phyloP scores from a whole-genome alignment of 1,140 invertebrate genomes.

The Drosophila equinoxialis region DNA sequence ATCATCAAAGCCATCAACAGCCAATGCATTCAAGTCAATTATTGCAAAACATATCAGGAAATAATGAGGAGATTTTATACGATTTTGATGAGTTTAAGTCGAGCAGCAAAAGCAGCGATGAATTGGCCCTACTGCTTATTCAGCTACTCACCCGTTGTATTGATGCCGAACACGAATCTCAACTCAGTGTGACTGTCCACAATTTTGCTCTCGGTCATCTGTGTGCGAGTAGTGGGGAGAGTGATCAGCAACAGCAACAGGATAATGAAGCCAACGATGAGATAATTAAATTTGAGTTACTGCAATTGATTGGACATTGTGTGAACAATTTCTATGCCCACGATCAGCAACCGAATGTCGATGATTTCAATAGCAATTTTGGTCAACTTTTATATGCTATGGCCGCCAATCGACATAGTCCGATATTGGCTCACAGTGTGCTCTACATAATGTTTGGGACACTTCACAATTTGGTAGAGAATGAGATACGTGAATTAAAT shows the following conservation, averaged over 20 bases:
- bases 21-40: constrained; percentile 30
- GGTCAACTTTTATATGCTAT: constrained; percentile 64
- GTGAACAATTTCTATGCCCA: constrained; percentile 70
- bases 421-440: constrained; percentile 52
- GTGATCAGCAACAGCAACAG: constrained; percentile 13
- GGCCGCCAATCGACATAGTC: constrained; percentile 54
- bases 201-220: constrained; percentile 74
- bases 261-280: constrained; percentile 44
- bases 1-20: constrained; percentile 25
- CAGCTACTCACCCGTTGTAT: constrained; percentile 68
- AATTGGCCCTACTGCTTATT: constrained; percentile 69
- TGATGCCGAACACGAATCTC: constrained; percentile 60
- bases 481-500: constrained; percentile 42
- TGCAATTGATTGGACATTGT: constrained; percentile 67
- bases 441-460: constrained; percentile 74
- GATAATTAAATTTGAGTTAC: constrained; percentile 70
- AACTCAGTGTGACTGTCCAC: constrained; percentile 65
- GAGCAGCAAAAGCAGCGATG: constrained; percentile 65
- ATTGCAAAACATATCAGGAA: constrained; percentile 18
- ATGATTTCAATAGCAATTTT: constrained; percentile 68
- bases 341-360: constrained; percentile 44
- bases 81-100: constrained; percentile 51
- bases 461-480: constrained; percentile 66
- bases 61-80: constrained; percentile 14
- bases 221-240: constrained; percentile 21